These are phyloP conservation scores for Coracopsis vasa DNA, from an alignment of 2,113 vertebrate genomes.

Conservation along the genomic window DNA sequence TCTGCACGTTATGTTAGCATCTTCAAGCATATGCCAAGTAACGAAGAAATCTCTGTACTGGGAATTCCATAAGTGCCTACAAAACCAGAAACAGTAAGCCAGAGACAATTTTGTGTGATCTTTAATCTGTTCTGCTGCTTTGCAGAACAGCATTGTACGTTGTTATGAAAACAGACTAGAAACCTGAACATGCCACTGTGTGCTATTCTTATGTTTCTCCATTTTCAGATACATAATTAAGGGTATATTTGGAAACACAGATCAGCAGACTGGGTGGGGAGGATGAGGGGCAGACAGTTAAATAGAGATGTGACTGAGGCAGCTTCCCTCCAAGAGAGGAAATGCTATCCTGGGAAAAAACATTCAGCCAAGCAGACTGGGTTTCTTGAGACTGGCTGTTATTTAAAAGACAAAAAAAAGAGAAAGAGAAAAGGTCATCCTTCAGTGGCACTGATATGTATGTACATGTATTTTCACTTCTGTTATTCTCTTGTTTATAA, in stretches of 20 bases:
- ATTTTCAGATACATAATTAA: constrained; percentile 17
- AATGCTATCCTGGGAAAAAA: constrained; percentile 35
- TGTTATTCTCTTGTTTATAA: neutral
- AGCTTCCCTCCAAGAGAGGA: constrained; percentile 39
- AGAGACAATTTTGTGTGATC: constrained; percentile 28
- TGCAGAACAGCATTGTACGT: neutral
- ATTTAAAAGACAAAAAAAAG: neutral
- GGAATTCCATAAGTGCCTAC: neutral
- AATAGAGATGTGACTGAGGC: constrained; percentile 8
- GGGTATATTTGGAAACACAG: constrained; percentile 25
- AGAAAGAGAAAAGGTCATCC: neutral
- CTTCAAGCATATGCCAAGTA: neutral
- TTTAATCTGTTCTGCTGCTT: constrained; percentile 24
- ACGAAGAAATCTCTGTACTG: neutral
- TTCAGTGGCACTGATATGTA: neutral
- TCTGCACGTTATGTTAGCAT: neutral
- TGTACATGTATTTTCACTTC: neutral
- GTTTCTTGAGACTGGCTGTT: neutral
- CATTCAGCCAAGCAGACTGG: neutral
- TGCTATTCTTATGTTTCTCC: constrained; percentile 9
- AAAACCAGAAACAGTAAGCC: constrained; percentile 8
- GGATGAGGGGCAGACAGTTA: constrained; percentile 24
- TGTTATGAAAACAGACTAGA: constrained; percentile 1
- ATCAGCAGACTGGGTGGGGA: constrained; percentile 16
- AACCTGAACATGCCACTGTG: neutral